Conservation (phyloP, 2,113 vertebrate genomes). For the Poecile atricapillus region DNA sequence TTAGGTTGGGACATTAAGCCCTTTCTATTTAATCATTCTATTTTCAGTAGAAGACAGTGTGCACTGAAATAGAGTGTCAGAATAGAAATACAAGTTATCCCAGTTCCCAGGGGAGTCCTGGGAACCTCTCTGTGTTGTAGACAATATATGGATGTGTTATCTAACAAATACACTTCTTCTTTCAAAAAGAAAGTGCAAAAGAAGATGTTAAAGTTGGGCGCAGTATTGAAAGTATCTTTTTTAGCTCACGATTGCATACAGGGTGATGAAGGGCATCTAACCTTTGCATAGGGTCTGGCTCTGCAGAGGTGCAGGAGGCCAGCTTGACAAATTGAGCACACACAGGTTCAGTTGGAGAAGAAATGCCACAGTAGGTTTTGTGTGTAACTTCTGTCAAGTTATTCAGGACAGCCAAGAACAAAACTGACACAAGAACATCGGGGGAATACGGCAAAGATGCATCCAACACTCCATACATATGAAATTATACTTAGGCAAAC, state of each 20-base stretch:
- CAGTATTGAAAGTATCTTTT: not conserved
- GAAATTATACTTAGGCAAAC: not conserved
- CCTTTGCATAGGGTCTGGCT: not conserved
- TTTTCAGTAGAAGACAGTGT: not conserved
- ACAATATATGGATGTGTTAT: not conserved
- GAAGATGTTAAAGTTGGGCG: fast-evolving
- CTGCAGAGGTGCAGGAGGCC: not conserved
- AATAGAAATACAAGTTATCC: not conserved
- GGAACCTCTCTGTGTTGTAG: not conserved
- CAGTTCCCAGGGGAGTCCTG: not conserved
- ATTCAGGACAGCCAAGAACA: not conserved
- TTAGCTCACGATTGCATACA: not conserved
- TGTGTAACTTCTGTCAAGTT: not conserved
- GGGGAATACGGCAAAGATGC: not conserved
- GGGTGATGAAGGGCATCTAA: not conserved
- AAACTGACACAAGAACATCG: not conserved
- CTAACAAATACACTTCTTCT: not conserved
- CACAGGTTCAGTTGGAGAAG: not conserved
- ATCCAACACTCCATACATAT: not conserved
- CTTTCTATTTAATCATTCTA: not conserved
- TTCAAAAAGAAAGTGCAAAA: not conserved
- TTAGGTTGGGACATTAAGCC: not conserved
- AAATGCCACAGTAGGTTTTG: not conserved
- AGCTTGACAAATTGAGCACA: not conserved
- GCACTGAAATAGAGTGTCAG: not conserved